These are phyloP conservation scores for Caenorhabditis zanzibari DNA, from an alignment of 2,888 invertebrate species.

Conservation along the genomic window DNA sequence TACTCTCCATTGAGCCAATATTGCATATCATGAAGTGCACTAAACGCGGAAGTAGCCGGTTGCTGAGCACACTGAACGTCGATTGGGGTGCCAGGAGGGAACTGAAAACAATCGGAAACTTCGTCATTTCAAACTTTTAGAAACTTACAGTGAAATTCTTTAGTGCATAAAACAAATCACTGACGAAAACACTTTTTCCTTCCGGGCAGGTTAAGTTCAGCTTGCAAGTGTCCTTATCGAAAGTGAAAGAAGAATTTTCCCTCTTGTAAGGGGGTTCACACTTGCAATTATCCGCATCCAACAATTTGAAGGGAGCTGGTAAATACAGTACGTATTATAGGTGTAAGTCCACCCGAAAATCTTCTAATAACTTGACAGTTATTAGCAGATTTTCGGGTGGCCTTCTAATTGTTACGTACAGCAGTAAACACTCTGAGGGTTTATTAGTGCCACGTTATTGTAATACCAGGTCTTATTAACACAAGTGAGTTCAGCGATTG, in stretches of 20 bases:
- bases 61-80: neutral
- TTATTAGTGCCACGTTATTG: neutral
- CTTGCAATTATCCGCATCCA: too few relatives aligned
- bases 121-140: too few relatives aligned
- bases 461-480: conserved; percentile 8
- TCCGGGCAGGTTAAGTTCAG: neutral
- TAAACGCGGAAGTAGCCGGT: neutral
- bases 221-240: neutral
- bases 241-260: neutral
- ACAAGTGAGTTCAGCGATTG: conserved; percentile 1
- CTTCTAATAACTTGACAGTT: too few relatives aligned
- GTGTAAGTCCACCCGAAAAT: too few relatives aligned
- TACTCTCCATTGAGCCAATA: neutral
- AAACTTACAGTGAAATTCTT: too few relatives aligned
- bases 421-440: too few relatives aligned
- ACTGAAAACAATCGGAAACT: neutral
- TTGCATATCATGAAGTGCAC: neutral
- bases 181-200: neutral
- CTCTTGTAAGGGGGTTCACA: neutral
- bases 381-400: too few relatives aligned
- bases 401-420: too few relatives aligned
- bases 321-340: too few relatives aligned
- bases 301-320: neutral
- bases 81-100: neutral
- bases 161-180: too few relatives aligned